Conservation (phyloP, 2,797 vertebrate species). For the Phrynocephalus forsythii region DNA sequence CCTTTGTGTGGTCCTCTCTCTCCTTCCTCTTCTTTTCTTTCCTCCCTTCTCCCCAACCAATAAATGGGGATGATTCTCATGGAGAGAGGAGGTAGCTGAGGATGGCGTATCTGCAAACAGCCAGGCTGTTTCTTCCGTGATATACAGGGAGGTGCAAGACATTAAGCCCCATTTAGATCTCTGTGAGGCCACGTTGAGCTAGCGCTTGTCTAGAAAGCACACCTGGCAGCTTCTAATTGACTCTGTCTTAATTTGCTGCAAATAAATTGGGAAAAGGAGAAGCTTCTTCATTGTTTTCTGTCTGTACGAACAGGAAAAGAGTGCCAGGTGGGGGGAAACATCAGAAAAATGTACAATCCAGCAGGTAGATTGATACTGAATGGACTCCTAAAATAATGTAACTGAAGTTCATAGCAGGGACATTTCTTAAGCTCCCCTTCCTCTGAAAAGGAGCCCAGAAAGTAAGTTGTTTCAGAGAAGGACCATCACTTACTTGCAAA, state of each 20-base stretch:
- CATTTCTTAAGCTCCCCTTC: background rate
- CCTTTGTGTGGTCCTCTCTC: conserved; percentile 51
- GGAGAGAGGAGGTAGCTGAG: conserved; percentile 35
- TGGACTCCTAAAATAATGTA: too few species aligned
- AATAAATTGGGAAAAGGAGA: conserved; percentile 2
- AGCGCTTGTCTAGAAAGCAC: conserved; percentile 31
- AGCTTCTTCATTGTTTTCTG: background rate
- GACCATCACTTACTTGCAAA: background rate
- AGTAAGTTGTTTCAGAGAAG: background rate
- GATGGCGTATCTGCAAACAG: conserved; percentile 59
- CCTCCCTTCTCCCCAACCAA: background rate
- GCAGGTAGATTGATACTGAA: too few species aligned
- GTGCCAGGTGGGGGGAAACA: background rate
- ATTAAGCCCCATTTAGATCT: conserved; percentile 45
- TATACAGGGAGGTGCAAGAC: conserved; percentile 50
- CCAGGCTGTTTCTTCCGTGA: conserved; percentile 59
- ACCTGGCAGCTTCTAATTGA: conserved; percentile 32
- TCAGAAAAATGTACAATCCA: too few species aligned
- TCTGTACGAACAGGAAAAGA: background rate
- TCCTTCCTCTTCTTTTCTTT: background rate
- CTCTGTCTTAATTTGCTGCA: conserved; percentile 41
- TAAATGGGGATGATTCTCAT: conserved; percentile 55
- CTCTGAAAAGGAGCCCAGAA: background rate
- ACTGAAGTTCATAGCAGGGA: background rate
- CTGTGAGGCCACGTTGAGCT: conserved; percentile 31